Base-by-base conservation (phyloP, 23 tunicate genomes). In the Clavelina lepadiformis region DNA sequence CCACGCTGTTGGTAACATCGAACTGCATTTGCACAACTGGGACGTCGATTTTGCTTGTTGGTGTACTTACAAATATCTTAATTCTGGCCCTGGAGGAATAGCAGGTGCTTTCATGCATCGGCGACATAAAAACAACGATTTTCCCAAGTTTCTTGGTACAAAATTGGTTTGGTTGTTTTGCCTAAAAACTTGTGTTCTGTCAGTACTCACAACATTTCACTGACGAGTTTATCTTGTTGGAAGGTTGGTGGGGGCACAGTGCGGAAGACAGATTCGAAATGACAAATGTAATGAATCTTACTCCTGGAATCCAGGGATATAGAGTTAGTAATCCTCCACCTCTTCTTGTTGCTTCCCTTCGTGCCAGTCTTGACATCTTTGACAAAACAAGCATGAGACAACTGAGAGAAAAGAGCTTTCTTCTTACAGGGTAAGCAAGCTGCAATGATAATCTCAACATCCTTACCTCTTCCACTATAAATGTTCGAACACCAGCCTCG, bases 241-340 rank as follows among this genome's bases (percentile, higher is more conserved):
- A 2, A 81, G 98, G 98, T 31, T 91, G 98, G 98, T 91, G 92
- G 92, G 73, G 98, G n/a, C 85, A 91, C 26, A 63, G 50, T 33
- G 5, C n/a, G 15, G 26, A 15, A 3, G 55, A 80, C 24, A 63
- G 92, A 28, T 91, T 91, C 65, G 79, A 76, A 32, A 91, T 91
- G 98, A 63, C 61, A 18, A 91, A 83, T 41, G 33, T 64, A 21
- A 11, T 76, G 79, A 81, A 82, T 35, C 18, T 72, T 21, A 2
- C 30, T 32, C 75, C 70, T 7, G 98, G 98, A 33, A 54, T 83
- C 26, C 36, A 24, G 8, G 85, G 83, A 5, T 91, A 81, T 34
- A 41, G 67, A 0, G 3, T 91, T 15, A 61, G 64, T 37, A 76
- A 83, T 58, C 80, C 67, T 3, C 74, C 98, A 18, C 92, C 98